A percentile compares a stretch with the other conserved stretches of the same genome.
These are phyloP conservation scores for Apamea sordens DNA, from an alignment of 2,888 invertebrate species.

Conservation along the genomic window DNA sequence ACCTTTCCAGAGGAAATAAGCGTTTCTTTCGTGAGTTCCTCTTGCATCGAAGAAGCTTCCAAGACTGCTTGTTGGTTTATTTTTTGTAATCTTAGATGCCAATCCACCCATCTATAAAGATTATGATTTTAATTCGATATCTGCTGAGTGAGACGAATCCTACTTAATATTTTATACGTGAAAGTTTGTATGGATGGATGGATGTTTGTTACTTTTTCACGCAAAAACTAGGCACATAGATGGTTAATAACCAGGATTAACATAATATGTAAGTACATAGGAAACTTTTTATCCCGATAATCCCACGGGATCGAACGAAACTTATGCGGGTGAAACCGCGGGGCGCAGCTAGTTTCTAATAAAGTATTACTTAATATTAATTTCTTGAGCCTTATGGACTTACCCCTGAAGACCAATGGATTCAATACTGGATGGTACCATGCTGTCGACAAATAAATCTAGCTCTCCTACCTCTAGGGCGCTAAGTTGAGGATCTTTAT, in stretches of 20 bases:
- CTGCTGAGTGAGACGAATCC: too few relatives aligned
- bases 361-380: background rate
- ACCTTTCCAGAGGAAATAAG: constrained; percentile 94
- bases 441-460: constrained; percentile 93
- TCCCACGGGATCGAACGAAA: too few relatives aligned
- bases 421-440: constrained; percentile 92
- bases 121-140: background rate
- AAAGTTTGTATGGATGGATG: too few relatives aligned
- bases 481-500: constrained; percentile 85
- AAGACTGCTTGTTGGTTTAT: constrained; percentile 96
- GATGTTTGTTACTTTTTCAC: too few relatives aligned
- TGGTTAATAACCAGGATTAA: too few relatives aligned
- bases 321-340: too few relatives aligned
- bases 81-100: constrained; percentile 95
- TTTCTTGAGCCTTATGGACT: constrained; percentile 50
- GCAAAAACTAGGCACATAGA: too few relatives aligned
- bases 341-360: background rate
- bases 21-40: constrained; percentile 96
- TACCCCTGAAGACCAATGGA: constrained; percentile 92
- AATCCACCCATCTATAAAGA: constrained; percentile 93
- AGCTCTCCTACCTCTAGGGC: constrained; percentile 93
- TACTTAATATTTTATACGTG: too few relatives aligned
- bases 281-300: too few relatives aligned
- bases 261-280: too few relatives aligned
- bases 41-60: constrained; percentile 94